phyloP scores from a whole-genome alignment of 2,888 invertebrate genomes.

The Caradrina kadenii region DNA sequence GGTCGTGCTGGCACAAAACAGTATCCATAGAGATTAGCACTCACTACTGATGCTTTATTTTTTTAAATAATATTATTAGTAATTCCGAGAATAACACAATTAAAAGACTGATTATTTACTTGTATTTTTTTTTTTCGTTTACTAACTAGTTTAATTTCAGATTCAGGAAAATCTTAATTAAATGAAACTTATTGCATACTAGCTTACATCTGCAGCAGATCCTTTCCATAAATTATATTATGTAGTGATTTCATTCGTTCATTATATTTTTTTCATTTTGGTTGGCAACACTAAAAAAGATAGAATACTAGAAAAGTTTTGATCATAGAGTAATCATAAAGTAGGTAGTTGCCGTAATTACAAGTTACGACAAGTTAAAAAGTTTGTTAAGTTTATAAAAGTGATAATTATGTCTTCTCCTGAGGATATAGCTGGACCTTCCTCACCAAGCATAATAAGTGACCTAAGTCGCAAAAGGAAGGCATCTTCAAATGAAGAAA shows the following conservation, averaged over 20 bases:
- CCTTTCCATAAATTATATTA: conserved; percentile 30
- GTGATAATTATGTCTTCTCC: conserved; percentile 32
- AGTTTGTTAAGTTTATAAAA: conserved; percentile 25
- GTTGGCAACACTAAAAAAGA: conserved; percentile 30
- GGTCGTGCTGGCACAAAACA: conserved; percentile 33
- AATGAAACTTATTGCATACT: conserved; percentile 27
- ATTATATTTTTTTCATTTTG: conserved; percentile 25
- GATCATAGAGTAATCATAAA: conserved; percentile 24
- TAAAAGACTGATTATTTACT: conserved; percentile 39
- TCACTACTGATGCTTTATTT: conserved; percentile 30
- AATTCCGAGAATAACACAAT: conserved; percentile 35
- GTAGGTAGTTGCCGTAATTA: conserved; percentile 22
- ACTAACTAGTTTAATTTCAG: conserved; percentile 28
- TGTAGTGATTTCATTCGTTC: conserved; percentile 25
- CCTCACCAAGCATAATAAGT: conserved; percentile 28
- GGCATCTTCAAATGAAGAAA: conserved; percentile 26
- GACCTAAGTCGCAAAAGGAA: conserved; percentile 31
- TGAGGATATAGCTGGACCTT: conserved; percentile 30
- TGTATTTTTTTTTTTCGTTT: conserved; percentile 39
- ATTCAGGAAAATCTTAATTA: conserved; percentile 24
- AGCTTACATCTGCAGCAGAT: conserved; percentile 29
- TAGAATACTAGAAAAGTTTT: conserved; percentile 19
- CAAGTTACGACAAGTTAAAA: conserved; percentile 24
- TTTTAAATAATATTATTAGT: conserved; percentile 27
- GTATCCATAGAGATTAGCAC: conserved; percentile 31